phyloP scores from a whole-genome alignment of 2,113 vertebrate genomes.

The Oncorhynchus masou region DNA sequence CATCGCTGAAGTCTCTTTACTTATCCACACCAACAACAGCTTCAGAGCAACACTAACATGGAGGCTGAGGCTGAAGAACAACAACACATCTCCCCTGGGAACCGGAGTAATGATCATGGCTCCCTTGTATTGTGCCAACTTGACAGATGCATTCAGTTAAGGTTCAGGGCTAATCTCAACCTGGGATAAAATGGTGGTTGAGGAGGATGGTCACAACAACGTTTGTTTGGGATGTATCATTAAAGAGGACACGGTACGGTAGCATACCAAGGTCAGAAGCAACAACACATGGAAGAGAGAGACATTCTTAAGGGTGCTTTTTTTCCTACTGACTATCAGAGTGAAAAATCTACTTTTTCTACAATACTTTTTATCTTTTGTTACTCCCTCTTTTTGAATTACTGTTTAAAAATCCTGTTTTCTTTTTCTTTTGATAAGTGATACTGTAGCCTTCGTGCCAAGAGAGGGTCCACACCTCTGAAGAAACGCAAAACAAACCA shows the following conservation, averaged over 20 bases:
- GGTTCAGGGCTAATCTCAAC: constrained; percentile 40
- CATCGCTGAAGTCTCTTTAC: constrained; percentile 35
- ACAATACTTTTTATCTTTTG: constrained; percentile 69
- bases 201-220: constrained; percentile 32
- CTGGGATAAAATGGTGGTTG: constrained; percentile 37
- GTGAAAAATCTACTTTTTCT: constrained; percentile 60
- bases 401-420: constrained; percentile 37
- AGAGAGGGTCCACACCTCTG: constrained; percentile 38
- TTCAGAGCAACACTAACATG: constrained; percentile 33
- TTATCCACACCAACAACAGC: constrained; percentile 46
- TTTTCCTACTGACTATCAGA: constrained; percentile 55
- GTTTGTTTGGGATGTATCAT: constrained; percentile 35
- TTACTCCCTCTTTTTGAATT: constrained; percentile 70
- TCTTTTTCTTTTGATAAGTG: constrained; percentile 63
- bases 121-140: constrained; percentile 42
- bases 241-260: neutral
- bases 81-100: constrained; percentile 62
- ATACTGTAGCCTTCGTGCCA: constrained; percentile 37
- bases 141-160: constrained; percentile 55
- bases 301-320: constrained; percentile 60
- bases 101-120: constrained; percentile 28
- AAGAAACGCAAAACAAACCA: constrained; percentile 53
- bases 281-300: constrained; percentile 42
- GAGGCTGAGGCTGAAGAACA: constrained; percentile 64
- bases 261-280: too few relatives aligned